Conservation (phyloP, 2,113 vertebrate species). For the Canis aureus region DNA sequence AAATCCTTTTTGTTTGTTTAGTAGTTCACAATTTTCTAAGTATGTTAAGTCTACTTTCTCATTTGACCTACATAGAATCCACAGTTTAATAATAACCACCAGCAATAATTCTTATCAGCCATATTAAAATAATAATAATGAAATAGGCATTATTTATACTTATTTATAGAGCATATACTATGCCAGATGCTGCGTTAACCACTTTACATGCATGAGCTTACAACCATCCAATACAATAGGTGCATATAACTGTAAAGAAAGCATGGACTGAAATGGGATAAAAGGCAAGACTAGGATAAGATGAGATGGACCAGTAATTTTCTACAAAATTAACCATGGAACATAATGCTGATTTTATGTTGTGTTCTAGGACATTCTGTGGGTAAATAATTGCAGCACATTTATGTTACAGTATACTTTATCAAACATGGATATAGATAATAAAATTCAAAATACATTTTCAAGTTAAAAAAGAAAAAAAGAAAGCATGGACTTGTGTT, state of each 20-base stretch:
- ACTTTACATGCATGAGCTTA: background rate
- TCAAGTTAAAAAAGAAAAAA: background rate
- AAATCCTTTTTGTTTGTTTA: background rate
- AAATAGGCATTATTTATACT: background rate
- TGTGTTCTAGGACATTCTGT: background rate
- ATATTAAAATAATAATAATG: constrained; percentile 24
- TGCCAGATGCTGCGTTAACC: background rate
- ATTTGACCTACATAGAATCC: background rate
- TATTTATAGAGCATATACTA: background rate
- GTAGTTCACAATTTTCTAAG: background rate
- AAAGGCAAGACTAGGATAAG: background rate
- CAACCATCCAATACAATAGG: background rate
- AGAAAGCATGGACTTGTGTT: background rate
- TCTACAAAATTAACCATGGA: background rate
- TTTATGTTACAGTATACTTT: background rate
- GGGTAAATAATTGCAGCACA: background rate
- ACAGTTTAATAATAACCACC: constrained; percentile 27
- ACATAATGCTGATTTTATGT: background rate
- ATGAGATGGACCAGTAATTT: background rate
- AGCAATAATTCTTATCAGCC: background rate
- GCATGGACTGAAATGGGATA: background rate
- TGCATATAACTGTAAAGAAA: background rate
- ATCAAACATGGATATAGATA: background rate
- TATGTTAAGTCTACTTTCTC: background rate
- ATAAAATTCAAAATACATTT: background rate